Evolutionary conservation across 30 jellyfish, hydroid and myxozoan species (phyloP).

Genomic region (Sanderia malayensis): DNA sequence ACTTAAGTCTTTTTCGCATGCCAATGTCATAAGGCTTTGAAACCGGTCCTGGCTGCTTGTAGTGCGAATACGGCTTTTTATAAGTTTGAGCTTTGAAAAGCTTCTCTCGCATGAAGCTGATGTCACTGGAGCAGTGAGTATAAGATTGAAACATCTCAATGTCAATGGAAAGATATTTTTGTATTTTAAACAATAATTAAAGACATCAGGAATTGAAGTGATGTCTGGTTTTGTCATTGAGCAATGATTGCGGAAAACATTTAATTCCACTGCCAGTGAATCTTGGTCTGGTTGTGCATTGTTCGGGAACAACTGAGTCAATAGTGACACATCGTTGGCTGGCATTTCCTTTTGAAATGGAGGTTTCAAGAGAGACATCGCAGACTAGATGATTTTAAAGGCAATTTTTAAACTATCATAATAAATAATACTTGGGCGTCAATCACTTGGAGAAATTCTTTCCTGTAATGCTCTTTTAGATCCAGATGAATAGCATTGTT

Average conservation of each 20-base stretch:
- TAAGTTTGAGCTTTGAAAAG: constrained; percentile 40
- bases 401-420: constrained; percentile 39
- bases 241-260: constrained; percentile 46
- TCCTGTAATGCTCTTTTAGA: constrained; percentile 11
- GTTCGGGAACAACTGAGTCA: constrained; percentile 24
- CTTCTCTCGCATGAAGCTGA: constrained; percentile 32
- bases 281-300: constrained; percentile 20
- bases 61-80: constrained; percentile 20
- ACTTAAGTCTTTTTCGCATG: constrained; percentile 39
- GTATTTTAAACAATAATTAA: constrained; percentile 6
- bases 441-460: constrained; percentile 33
- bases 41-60: constrained; percentile 14
- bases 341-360: constrained; percentile 18
- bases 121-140: constrained; percentile 24
- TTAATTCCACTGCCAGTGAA: constrained; percentile 18
- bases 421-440: constrained; percentile 42
- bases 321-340: neutral
- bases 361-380: constrained; percentile 18
- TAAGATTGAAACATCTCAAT: constrained; percentile 8
- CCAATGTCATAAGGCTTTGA: constrained; percentile 16
- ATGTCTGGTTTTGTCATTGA: neutral
- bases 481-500: constrained; percentile 30
- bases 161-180: constrained; percentile 28
- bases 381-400: constrained; percentile 28
- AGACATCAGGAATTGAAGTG: constrained; percentile 14